These are phyloP conservation scores for Solenopsis invicta DNA, from an alignment of 1,140 invertebrate genomes.

Conservation along the genomic window DNA sequence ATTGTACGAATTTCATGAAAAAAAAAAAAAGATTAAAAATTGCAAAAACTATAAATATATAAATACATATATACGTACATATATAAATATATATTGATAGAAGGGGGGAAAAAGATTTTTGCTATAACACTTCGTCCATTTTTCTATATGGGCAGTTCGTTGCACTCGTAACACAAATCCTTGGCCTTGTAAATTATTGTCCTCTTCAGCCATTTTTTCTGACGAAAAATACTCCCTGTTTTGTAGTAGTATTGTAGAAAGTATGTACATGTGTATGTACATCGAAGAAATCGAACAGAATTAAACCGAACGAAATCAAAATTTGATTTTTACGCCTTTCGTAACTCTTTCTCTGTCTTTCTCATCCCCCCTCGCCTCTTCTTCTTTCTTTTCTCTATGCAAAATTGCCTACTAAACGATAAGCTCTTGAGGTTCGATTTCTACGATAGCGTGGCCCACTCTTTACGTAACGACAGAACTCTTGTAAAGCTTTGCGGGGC, in stretches of 20 bases:
- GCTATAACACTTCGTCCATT: constrained; percentile 82
- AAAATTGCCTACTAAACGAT: constrained; percentile 42
- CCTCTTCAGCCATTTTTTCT: constrained; percentile 69
- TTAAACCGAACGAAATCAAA: background rate
- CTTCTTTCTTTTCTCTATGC: background rate
- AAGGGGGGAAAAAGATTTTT: constrained; percentile 71
- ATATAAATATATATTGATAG: constrained; percentile 55
- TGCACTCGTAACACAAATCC: constrained; percentile 75
- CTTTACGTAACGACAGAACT: constrained; percentile 10
- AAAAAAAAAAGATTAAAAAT: constrained; percentile 56
- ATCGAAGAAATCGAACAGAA: constrained; percentile 56
- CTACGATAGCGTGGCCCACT: constrained; percentile 40
- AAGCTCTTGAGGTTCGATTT: constrained; percentile 51
- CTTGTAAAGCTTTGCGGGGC: constrained; percentile 46
- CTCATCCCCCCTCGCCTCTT: background rate
- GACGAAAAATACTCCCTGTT: constrained; percentile 29
- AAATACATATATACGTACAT: constrained; percentile 63
- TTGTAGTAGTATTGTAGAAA: constrained; percentile 17
- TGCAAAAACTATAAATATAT: constrained; percentile 64
- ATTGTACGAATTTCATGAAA: constrained; percentile 63
- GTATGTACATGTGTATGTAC: constrained; percentile 17
- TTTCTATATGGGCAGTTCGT: constrained; percentile 81
- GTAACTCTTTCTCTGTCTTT: background rate
- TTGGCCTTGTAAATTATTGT: constrained; percentile 77
- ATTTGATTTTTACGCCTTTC: constrained; percentile 8